Evolutionary conservation across 2,113 vertebrate species (phyloP).

Genomic region (Perca flavescens): DNA sequence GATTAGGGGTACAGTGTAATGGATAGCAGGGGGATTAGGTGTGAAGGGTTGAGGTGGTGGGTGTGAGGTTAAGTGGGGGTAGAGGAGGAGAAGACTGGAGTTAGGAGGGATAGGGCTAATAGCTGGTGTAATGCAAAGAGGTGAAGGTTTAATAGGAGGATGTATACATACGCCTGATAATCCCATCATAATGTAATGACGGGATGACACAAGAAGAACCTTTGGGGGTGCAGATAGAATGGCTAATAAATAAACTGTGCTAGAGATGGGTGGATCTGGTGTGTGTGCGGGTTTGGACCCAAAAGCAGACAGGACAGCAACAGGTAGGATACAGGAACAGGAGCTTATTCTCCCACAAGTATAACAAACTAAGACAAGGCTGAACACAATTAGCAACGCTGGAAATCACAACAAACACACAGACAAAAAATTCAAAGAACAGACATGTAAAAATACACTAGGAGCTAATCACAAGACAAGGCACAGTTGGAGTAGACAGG

Average conservation of each 20-base stretch:
- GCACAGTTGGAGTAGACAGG: too few species aligned
- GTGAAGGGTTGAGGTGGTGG: constrained; percentile 28
- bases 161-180: background rate
- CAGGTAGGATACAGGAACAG: too few species aligned
- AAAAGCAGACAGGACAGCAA: too few species aligned
- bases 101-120: constrained; percentile 38
- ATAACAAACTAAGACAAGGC: too few species aligned
- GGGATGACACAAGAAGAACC: background rate
- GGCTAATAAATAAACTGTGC: background rate
- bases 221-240: background rate
- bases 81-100: background rate
- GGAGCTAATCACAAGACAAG: too few species aligned
- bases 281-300: too few species aligned
- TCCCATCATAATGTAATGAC: constrained; percentile 1
- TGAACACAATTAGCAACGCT: too few species aligned
- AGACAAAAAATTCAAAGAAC: too few species aligned
- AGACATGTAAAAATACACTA: too few species aligned
- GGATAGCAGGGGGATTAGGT: constrained; percentile 60
- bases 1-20: constrained; percentile 64
- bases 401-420: too few species aligned
- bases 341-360: too few species aligned
- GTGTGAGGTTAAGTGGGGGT: constrained; percentile 24
- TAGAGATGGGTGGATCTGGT: background rate
- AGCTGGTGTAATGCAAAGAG: background rate
- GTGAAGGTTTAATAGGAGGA: constrained; percentile 25